These are phyloP conservation scores for Lanius ludovicianus DNA, from an alignment of 2,113 vertebrate genomes.

Conservation along the genomic window DNA sequence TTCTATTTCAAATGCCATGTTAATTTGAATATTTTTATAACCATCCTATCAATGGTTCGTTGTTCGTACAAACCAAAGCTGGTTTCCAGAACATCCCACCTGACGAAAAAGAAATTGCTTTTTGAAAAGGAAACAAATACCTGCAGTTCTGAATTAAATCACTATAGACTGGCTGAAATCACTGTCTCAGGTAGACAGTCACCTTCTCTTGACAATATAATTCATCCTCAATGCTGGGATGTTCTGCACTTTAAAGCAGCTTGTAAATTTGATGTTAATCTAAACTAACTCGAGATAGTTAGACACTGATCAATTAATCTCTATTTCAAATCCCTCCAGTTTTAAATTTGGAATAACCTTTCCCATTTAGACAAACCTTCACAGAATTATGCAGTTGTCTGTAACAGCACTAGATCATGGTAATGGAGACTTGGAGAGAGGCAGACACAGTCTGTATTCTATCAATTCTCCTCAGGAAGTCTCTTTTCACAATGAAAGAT, in stretches of 20 bases:
- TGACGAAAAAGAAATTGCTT: neutral
- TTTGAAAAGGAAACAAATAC: neutral
- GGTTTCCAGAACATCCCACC: neutral
- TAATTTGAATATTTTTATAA: neutral
- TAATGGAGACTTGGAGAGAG: neutral
- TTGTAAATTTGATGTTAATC: neutral
- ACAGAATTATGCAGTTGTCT: neutral
- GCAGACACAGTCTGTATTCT: neutral
- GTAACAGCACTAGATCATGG: neutral
- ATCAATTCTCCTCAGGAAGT: neutral
- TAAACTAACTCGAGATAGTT: neutral
- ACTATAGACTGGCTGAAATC: neutral
- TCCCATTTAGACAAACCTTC: neutral
- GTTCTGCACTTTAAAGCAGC: neutral
- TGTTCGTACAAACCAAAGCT: neutral
- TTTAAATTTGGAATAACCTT: neutral
- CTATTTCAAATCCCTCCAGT: neutral
- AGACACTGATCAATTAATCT: neutral
- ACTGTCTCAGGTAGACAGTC: neutral
- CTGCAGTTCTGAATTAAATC: neutral
- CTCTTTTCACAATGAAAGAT: neutral
- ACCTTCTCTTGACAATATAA: neutral
- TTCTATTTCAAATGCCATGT: neutral
- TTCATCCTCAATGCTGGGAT: neutral
- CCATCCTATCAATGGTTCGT: neutral